Evolutionary conservation across 2,888 invertebrate genomes (phyloP).

Genomic region (Tricholauxania praeusta): DNA sequence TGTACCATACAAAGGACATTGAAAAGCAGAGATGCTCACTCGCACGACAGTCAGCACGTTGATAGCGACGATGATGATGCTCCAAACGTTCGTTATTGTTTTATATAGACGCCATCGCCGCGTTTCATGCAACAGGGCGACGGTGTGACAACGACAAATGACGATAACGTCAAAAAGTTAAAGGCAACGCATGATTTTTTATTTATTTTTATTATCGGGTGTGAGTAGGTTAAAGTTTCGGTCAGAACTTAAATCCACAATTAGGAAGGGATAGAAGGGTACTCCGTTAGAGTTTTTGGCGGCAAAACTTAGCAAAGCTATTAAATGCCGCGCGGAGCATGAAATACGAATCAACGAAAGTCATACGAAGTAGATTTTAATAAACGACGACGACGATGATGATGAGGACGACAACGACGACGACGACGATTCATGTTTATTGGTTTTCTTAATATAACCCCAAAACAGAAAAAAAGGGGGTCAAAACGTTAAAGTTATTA

Average conservation of each 20-base stretch:
- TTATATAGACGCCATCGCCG: conserved; percentile 29
- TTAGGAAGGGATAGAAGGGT: neutral
- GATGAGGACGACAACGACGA: conserved; percentile 5
- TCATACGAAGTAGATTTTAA: conserved; percentile 49
- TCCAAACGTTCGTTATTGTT: conserved; percentile 36
- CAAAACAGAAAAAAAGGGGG: conserved; percentile 7
- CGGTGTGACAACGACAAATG: neutral
- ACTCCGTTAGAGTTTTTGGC: conserved; percentile 15
- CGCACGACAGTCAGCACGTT: neutral
- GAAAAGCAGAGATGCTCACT: neutral
- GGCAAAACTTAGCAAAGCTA: conserved; percentile 26
- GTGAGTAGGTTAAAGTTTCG: conserved; percentile 6
- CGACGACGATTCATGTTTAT: conserved; percentile 32
- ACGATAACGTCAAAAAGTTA: conserved; percentile 11
- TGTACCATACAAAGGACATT: neutral
- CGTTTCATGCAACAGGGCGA: conserved; percentile 26
- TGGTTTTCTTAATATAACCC: conserved; percentile 34
- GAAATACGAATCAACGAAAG: neutral
- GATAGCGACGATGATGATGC: conserved; percentile 10
- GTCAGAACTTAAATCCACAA: neutral
- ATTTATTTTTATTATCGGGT: neutral
- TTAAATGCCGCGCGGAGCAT: conserved; percentile 15
- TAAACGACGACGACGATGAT: conserved; percentile 45
- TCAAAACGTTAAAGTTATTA: conserved; percentile 16
- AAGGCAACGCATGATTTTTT: neutral